Evolutionary conservation across 2,888 invertebrate genomes (phyloP).

Genomic region (Ormyrus pomaceus): DNA sequence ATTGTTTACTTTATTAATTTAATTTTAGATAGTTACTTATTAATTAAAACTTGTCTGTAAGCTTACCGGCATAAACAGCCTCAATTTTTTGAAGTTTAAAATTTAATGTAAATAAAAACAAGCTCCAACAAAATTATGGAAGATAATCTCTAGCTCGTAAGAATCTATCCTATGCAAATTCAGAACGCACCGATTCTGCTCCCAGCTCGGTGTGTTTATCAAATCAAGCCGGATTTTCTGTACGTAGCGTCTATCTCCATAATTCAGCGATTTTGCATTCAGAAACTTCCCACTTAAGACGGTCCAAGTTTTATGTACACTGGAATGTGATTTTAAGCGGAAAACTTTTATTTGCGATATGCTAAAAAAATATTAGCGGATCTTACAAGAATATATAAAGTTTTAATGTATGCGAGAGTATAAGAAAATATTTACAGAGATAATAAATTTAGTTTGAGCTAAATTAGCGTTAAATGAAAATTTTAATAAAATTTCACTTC

Average conservation of each 20-base stretch:
- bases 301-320: background rate
- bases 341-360: background rate
- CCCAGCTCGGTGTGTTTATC: conserved; percentile 17
- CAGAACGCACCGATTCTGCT: background rate
- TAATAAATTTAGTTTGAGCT: no score
- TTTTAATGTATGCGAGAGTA: no score
- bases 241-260: background rate
- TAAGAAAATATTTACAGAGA: no score
- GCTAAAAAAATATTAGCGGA: background rate
- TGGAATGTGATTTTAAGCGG: background rate
- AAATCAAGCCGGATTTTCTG: conserved; percentile 22
- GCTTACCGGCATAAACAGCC: no score
- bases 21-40: no score
- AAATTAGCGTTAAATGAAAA: no score
- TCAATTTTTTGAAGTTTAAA: background rate
- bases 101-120: conserved; percentile 13
- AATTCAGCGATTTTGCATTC: conserved; percentile 18
- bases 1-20: no score
- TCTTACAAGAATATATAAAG: no score
- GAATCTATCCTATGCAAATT: conserved; percentile 21
- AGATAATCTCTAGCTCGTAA: conserved; percentile 4
- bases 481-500: no score
- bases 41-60: no score
- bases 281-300: conserved; percentile 16
- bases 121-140: background rate